phyloP scores from a whole-genome alignment of 2,113 vertebrate species.

The Upupa epops region DNA sequence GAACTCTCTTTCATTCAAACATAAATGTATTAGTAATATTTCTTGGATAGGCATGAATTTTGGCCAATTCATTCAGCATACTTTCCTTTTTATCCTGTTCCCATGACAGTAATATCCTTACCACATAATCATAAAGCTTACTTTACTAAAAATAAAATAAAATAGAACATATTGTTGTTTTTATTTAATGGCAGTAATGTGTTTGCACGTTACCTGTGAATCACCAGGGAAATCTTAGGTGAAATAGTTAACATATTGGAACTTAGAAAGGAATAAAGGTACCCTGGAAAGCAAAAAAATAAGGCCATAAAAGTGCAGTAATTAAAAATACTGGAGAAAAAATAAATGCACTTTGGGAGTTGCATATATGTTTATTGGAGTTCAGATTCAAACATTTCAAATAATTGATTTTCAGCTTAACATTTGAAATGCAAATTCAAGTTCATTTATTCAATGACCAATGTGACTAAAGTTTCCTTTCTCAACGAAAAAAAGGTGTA shows the following conservation, averaged over 20 bases:
- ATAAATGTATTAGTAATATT: not conserved
- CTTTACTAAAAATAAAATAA: not conserved
- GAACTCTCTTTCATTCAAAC: not conserved
- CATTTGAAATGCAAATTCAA: not conserved
- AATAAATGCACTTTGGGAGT: not conserved
- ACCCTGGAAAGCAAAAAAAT: not conserved
- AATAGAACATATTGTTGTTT: not conserved
- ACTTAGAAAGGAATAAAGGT: slow-evolving; percentile 13
- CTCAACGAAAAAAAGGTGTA: not conserved
- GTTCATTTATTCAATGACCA: not conserved
- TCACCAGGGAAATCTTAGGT: slow-evolving; percentile 3
- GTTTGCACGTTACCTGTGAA: slow-evolving; percentile 13
- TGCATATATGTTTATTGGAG: not conserved
- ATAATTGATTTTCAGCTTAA: not conserved
- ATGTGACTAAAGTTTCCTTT: not conserved
- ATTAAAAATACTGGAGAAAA: not conserved
- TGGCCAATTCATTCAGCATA: not conserved
- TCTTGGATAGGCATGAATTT: not conserved
- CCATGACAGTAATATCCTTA: not conserved
- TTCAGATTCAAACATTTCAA: not conserved
- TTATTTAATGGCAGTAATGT: slow-evolving; percentile 8
- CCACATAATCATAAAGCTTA: not conserved
- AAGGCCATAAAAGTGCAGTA: not conserved
- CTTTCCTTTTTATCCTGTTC: not conserved
- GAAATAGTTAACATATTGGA: slow-evolving; percentile 4